phyloP scores from a whole-genome alignment of 1,140 invertebrate genomes.

The Bombus terrestris region DNA sequence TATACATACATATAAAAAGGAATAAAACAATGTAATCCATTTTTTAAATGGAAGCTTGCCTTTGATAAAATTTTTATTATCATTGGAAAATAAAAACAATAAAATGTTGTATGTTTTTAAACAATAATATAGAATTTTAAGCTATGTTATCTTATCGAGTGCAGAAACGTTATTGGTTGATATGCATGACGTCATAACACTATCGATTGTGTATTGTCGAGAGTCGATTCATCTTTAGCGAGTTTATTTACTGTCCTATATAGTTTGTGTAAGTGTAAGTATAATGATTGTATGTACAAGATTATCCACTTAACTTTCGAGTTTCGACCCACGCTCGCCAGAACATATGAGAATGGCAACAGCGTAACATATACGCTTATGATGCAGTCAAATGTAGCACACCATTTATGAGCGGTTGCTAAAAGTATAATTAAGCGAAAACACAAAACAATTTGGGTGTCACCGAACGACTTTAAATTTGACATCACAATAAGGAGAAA shows the following conservation, averaged over 20 bases:
- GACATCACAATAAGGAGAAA: no score
- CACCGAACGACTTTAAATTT: no score
- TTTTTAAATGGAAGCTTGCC: constrained; percentile 60
- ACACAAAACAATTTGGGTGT: no score
- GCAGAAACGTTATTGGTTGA: constrained; percentile 6
- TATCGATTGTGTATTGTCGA: constrained; percentile 24
- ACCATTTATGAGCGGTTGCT: no score
- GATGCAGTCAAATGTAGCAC: no score
- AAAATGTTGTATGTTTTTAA: constrained; percentile 42
- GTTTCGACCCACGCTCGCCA: no score
- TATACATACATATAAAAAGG: constrained; percentile 69
- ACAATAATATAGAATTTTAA: not conserved
- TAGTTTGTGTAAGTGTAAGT: not conserved
- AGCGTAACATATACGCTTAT: no score
- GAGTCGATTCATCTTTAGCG: constrained; percentile 10
- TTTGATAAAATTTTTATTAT: constrained; percentile 29
- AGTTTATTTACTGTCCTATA: not conserved
- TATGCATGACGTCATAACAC: not conserved
- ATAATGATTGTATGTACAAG: no score
- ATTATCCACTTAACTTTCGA: no score
- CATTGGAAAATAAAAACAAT: constrained; percentile 4
- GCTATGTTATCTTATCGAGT: not conserved
- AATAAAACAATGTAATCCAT: constrained; percentile 70
- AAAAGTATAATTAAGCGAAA: no score
- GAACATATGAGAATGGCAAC: no score